Evolutionary conservation across 2,888 invertebrate species (phyloP).

Genomic region (Onthophagus sagittarius): DNA sequence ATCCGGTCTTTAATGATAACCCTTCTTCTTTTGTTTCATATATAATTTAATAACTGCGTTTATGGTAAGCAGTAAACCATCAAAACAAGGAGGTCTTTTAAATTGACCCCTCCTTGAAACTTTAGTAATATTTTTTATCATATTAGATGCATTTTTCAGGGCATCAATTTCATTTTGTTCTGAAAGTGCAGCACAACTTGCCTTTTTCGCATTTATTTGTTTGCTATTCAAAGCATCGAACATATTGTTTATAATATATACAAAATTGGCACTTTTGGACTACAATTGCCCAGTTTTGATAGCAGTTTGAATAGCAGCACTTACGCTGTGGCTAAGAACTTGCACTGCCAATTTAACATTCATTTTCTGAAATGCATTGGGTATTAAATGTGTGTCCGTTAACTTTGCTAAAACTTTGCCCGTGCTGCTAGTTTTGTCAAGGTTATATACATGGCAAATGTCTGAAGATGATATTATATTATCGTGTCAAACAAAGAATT

Average conservation of each 20-base stretch:
- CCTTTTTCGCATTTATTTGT: background rate
- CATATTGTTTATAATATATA: conserved; percentile 18
- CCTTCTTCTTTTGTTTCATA: too few species aligned
- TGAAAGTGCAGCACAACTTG: background rate
- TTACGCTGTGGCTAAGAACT: conserved; percentile 22
- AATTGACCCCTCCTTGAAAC: background rate
- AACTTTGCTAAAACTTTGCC: conserved; percentile 20
- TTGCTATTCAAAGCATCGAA: conserved; percentile 25
- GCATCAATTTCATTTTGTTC: background rate
- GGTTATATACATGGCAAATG: background rate
- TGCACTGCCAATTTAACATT: conserved; percentile 20
- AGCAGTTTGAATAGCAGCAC: conserved; percentile 22
- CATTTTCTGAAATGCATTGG: conserved; percentile 21
- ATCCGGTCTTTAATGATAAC: too few species aligned
- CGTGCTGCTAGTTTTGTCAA: conserved; percentile 14
- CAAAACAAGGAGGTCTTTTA: conserved; percentile 24
- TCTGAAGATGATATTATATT: conserved; percentile 9
- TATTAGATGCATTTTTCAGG: background rate
- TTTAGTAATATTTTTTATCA: conserved; percentile 1
- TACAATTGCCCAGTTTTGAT: conserved; percentile 16
- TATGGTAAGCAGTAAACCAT: conserved; percentile 21
- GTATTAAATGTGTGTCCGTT: conserved; percentile 23
- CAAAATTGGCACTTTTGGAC: conserved; percentile 18
- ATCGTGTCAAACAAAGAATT: conserved; percentile 5
- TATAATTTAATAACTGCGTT: background rate